A percentile compares a stretch with the other conserved stretches of the same genome.
These are phyloP conservation scores for Antennarius maculatus DNA, from an alignment of 2,797 vertebrate species.

Conservation along the genomic window DNA sequence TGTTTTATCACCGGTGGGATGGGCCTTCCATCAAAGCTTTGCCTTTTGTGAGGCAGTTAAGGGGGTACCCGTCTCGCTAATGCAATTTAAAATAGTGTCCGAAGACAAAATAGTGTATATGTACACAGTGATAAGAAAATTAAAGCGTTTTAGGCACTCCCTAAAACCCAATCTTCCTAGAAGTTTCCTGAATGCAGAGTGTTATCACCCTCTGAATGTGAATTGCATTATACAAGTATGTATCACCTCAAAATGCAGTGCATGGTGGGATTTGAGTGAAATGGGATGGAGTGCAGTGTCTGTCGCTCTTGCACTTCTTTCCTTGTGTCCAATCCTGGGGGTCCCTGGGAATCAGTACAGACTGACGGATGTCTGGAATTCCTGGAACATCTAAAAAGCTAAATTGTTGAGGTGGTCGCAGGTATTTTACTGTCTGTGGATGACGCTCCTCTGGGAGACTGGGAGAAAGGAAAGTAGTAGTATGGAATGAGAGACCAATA, in stretches of 20 bases:
- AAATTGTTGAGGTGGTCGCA: too few relatives aligned
- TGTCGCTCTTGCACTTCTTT: constrained; percentile 31
- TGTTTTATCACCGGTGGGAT: constrained; percentile 72
- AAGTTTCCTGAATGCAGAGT: constrained; percentile 49
- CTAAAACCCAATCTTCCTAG: constrained; percentile 45
- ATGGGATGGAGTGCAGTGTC: constrained; percentile 40
- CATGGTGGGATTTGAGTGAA: constrained; percentile 53
- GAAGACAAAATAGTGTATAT: constrained; percentile 77
- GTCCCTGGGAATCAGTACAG: neutral
- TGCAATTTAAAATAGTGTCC: constrained; percentile 78
- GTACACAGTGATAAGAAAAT: constrained; percentile 79
- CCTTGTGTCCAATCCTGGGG: constrained; percentile 18
- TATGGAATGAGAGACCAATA: too few relatives aligned
- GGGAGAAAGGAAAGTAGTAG: too few relatives aligned
- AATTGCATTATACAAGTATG: constrained; percentile 49
- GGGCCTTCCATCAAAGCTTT: constrained; percentile 61
- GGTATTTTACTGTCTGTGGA: too few relatives aligned
- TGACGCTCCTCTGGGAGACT: too few relatives aligned
- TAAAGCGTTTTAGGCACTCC: constrained; percentile 60
- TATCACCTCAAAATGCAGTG: constrained; percentile 63
- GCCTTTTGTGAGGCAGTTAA: constrained; percentile 54
- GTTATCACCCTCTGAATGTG: constrained; percentile 56
- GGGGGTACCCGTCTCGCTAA: constrained; percentile 62
- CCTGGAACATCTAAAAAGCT: too few relatives aligned
- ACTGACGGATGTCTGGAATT: neutral